phyloP scores from a whole-genome alignment of 2,113 vertebrate genomes.

The Vanacampus margaritifer region DNA sequence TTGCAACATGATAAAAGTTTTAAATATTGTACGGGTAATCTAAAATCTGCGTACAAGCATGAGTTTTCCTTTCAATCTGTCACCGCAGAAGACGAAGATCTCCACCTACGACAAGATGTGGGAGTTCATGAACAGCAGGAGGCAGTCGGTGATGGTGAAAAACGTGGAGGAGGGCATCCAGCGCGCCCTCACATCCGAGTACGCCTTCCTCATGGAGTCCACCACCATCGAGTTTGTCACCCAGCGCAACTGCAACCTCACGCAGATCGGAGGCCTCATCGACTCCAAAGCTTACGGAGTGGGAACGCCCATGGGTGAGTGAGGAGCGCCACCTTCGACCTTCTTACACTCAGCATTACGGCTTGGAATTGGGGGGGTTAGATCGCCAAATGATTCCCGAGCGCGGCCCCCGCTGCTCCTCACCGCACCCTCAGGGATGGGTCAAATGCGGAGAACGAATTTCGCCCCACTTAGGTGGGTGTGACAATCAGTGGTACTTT shows the following conservation, averaged over 20 bases:
- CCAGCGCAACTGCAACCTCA: constrained; percentile 96
- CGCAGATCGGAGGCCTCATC: constrained; percentile 94
- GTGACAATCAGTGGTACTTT: too few species aligned
- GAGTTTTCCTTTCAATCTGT: not conserved
- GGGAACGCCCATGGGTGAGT: constrained; percentile 97
- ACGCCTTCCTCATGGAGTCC: constrained; percentile 97
- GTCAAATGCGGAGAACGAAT: too few species aligned
- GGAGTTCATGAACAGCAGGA: constrained; percentile 98
- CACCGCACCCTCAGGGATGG: too few species aligned
- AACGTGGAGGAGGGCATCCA: constrained; percentile 95
- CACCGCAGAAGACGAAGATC: constrained; percentile 91
- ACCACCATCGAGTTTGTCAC: constrained; percentile 98
- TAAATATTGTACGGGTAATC: too few species aligned
- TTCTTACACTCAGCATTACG: too few species aligned
- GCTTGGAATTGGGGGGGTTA: too few species aligned
- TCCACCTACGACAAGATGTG: constrained; percentile 99
- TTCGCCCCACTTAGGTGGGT: too few species aligned
- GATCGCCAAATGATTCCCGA: too few species aligned
- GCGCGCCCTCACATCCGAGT: constrained; percentile 91
- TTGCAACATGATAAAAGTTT: too few species aligned
- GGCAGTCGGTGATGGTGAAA: constrained; percentile 92
- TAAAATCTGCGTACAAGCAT: too few species aligned
- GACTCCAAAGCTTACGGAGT: constrained; percentile 97
- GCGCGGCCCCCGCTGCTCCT: too few species aligned
- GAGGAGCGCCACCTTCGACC: constrained; percentile 42